Evolutionary conservation across 2,888 invertebrate genomes (phyloP), one percentile per base, ranked within the genome.

Genomic region (Lymantria monacha): DNA sequence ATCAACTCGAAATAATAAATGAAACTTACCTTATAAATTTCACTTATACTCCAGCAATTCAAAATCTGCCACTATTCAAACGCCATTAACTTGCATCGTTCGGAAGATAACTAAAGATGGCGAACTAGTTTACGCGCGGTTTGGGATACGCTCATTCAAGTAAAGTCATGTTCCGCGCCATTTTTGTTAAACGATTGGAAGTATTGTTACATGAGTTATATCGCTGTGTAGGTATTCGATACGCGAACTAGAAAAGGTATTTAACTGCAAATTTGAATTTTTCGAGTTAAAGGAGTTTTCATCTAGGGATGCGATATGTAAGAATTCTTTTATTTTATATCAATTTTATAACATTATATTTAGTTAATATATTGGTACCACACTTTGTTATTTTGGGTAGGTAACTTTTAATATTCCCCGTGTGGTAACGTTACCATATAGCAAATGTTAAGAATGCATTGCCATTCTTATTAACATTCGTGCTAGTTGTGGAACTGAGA

Each of bases 1-100:
- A 43, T 48, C 43, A 44, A 44, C 43, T 48, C 43, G 36, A 48
- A 48, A 48, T 48, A 48, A 48, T 12, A 48, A 14, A 48, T 43
- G 38, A 43, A 48, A 48, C 48, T 42, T n/a, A n/a, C n/a, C n/a
- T n/a, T n/a, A n/a, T n/a, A n/a, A n/a, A n/a, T n/a, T n/a, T n/a
- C n/a, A n/a, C n/a, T n/a, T n/a, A n/a, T 48, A 48, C 38, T 37
- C 30, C 38, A 9, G 15, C 48, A 48, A 43, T 8, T 30, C 43
- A 48, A 48, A 43, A 43, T 43, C 37, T 43, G 48, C 37, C 12
- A 5, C 37, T n/a, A n/a, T 48, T 30, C 48, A 43, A 15, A 42
- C 13, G 3, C 5, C 30, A 11, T 30, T 30, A 3, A n/a, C 48
- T 33, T 1, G 33, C 42, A 33, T 48, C 42, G 33, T 15, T 30